Conservation (phyloP, 2,888 invertebrate genomes). For the Rhaphigaster nebulosa region DNA sequence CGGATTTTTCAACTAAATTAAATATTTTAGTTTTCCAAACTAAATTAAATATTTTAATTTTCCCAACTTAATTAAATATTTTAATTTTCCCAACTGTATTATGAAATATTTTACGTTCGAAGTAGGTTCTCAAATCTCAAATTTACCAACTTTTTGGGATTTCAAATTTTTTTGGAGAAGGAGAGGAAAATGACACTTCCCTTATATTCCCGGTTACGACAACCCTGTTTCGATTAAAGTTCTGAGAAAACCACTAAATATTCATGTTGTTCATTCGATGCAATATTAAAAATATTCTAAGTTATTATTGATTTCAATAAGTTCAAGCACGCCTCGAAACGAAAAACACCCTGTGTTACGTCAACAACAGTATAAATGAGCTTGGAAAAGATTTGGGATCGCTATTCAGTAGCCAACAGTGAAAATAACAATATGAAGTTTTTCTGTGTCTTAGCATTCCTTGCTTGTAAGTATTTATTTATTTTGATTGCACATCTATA, state of each 20-base stretch:
- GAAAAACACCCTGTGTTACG: background rate
- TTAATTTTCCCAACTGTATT: no score
- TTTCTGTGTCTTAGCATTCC: background rate
- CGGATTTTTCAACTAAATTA: no score
- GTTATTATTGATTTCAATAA: slow-evolving; percentile 3
- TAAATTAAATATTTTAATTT: no score
- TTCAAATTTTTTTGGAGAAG: no score
- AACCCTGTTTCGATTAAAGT: background rate
- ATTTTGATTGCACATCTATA: no score
- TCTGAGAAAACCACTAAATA: background rate
- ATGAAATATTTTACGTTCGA: no score
- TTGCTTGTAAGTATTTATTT: background rate
- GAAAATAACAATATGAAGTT: slow-evolving; percentile 5
- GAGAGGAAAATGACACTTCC: no score
- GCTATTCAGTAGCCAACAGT: background rate
- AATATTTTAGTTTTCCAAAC: no score
- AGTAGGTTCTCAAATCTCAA: no score
- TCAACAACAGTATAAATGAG: slow-evolving; percentile 29
- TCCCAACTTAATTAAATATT: no score
- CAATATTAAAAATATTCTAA: background rate
- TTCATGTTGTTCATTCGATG: background rate
- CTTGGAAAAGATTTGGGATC: background rate
- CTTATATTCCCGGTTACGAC: no score
- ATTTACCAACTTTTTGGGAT: no score
- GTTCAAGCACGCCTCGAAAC: background rate